Conservation (phyloP, 2,113 vertebrate species). For the Scartelaos histophorus region DNA sequence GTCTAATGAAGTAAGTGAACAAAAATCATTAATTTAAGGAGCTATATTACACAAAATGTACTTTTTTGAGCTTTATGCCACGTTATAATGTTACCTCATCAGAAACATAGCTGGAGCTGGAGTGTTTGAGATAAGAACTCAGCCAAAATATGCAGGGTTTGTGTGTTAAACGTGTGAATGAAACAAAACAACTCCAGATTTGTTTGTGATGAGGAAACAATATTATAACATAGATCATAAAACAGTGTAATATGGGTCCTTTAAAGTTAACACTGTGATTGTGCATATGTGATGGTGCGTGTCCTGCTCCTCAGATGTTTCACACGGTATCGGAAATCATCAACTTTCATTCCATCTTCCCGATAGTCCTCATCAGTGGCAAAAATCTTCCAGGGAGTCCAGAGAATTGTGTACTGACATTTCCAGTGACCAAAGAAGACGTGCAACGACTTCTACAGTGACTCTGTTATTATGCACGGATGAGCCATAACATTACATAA, state of each 20-base stretch:
- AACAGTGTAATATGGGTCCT: too few relatives aligned
- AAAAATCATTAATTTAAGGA: background rate
- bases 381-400: conserved; percentile 65
- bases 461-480: background rate
- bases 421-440: conserved; percentile 65
- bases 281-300: background rate
- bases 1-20: conserved; percentile 81
- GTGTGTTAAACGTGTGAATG: too few relatives aligned
- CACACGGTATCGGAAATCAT: conserved; percentile 86
- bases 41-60: too few relatives aligned
- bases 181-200: too few relatives aligned
- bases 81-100: too few relatives aligned
- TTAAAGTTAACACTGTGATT: background rate
- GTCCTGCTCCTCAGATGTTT: conserved; percentile 80
- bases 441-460: conserved; percentile 56
- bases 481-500: background rate
- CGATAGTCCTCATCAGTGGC: conserved; percentile 84
- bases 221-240: too few relatives aligned
- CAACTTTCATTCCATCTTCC: conserved; percentile 83
- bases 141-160: too few relatives aligned
- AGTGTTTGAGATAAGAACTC: too few relatives aligned
- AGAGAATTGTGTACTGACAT: conserved; percentile 80
- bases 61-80: too few relatives aligned
- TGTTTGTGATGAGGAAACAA: too few relatives aligned
- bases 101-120: too few relatives aligned